These are phyloP conservation scores for Centropyge bicolor DNA, from an alignment of 2,797 vertebrate species.

Conservation along the genomic window DNA sequence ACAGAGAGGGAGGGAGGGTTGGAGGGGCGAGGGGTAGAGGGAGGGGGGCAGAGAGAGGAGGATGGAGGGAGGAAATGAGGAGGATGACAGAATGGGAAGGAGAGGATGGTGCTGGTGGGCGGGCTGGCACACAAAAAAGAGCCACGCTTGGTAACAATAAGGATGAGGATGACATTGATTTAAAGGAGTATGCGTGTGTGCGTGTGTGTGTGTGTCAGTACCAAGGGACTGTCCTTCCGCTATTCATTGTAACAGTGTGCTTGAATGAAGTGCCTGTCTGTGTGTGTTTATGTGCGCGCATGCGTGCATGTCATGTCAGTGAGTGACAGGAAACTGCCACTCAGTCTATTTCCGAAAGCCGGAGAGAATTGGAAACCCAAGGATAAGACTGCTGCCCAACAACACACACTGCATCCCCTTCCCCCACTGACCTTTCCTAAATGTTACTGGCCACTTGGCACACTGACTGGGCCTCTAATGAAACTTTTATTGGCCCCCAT, in stretches of 20 bases:
- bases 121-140: slow-evolving; percentile 43
- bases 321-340: slow-evolving; percentile 67
- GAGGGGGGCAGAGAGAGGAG: slow-evolving; percentile 23
- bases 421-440: slow-evolving; percentile 86
- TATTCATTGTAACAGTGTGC: slow-evolving; percentile 44
- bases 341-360: slow-evolving; percentile 71
- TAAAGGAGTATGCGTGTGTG: slow-evolving; percentile 41
- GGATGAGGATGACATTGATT: slow-evolving; percentile 68
- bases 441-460: slow-evolving; percentile 87
- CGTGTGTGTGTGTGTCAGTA: slow-evolving; percentile 11
- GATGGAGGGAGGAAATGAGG: slow-evolving; percentile 66
- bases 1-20: slow-evolving; percentile 44
- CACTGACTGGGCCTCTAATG: slow-evolving; percentile 83
- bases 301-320: slow-evolving; percentile 36
- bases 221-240: slow-evolving; percentile 41
- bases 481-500: slow-evolving; percentile 88
- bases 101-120: slow-evolving; percentile 49
- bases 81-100: slow-evolving; percentile 60
- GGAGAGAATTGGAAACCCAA: slow-evolving; percentile 67
- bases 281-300: slow-evolving; percentile 10
- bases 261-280: slow-evolving; percentile 51
- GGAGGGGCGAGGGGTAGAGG: slow-evolving; percentile 1
- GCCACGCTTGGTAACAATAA: slow-evolving; percentile 57
- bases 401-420: slow-evolving; percentile 47
- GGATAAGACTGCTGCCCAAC: slow-evolving; percentile 61